phyloP scores from a whole-genome alignment of 2,888 invertebrate genomes.

The Aplocera efformata region DNA sequence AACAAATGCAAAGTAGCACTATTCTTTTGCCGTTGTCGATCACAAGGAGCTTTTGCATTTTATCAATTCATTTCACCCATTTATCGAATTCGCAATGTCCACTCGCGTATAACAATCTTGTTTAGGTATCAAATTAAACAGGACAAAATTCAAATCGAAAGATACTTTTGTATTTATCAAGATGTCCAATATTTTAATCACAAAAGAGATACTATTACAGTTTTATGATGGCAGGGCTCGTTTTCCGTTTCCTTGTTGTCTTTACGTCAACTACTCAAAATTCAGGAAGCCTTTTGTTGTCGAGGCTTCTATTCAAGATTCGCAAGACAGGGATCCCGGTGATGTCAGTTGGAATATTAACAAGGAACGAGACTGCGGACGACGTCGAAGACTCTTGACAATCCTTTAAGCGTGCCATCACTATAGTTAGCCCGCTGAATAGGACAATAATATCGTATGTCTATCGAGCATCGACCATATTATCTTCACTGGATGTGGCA shows the following conservation, averaged over 20 bases:
- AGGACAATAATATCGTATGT: background rate
- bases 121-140: conserved; percentile 27
- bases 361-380: conserved; percentile 54
- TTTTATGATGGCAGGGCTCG: conserved; percentile 40
- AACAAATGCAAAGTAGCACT: background rate
- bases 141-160: conserved; percentile 32
- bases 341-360: conserved; percentile 67
- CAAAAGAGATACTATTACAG: conserved; percentile 46
- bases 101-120: conserved; percentile 19
- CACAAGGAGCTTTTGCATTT: conserved; percentile 7
- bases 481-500: no score
- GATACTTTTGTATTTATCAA: conserved; percentile 33
- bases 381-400: conserved; percentile 42
- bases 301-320: conserved; percentile 62
- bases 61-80: conserved; percentile 8
- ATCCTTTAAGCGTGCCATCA: conserved; percentile 49
- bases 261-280: conserved; percentile 59
- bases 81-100: conserved; percentile 15
- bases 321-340: conserved; percentile 57
- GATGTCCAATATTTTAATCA: conserved; percentile 40
- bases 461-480: background rate
- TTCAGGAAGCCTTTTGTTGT: conserved; percentile 66
- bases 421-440: conserved; percentile 3
- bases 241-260: conserved; percentile 40
- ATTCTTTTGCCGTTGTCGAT: background rate